phyloP scores from a whole-genome alignment of 2,888 invertebrate genomes.

The Metallyticus violacea region DNA sequence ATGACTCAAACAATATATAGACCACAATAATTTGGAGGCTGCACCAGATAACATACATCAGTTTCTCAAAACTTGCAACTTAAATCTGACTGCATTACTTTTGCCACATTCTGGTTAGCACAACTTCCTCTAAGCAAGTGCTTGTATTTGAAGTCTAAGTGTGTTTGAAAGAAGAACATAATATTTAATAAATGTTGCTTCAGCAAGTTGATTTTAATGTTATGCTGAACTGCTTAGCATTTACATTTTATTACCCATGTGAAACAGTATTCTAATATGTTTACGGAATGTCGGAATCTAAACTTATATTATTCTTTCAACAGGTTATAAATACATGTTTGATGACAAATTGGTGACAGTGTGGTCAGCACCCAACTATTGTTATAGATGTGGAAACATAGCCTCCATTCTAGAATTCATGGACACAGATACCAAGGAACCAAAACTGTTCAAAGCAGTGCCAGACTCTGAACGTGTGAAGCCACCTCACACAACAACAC shows the following conservation, averaged over 20 bases:
- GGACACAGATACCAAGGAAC: conserved; percentile 69
- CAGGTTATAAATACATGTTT: conserved; percentile 97
- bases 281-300: background rate
- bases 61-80: too few relatives aligned
- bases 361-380: conserved; percentile 99
- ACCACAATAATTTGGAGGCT: too few relatives aligned
- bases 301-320: conserved; percentile 39
- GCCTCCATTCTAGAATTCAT: conserved; percentile 94
- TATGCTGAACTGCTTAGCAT: background rate
- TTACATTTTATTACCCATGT: background rate
- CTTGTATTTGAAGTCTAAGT: too few relatives aligned
- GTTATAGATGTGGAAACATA: conserved; percentile 97
- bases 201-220: too few relatives aligned
- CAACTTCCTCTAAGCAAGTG: too few relatives aligned
- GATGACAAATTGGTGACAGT: conserved; percentile 95
- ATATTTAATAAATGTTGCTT: too few relatives aligned
- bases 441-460: conserved; percentile 92
- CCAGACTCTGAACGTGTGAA: conserved; percentile 92
- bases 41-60: too few relatives aligned
- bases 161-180: too few relatives aligned
- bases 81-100: too few relatives aligned
- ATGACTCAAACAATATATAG: too few relatives aligned
- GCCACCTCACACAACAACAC: conserved; percentile 88
- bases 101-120: too few relatives aligned
- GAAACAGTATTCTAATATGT: background rate